Base-by-base conservation (phyloP, 2,113 vertebrate species). In the Phodopus roborovskii region DNA sequence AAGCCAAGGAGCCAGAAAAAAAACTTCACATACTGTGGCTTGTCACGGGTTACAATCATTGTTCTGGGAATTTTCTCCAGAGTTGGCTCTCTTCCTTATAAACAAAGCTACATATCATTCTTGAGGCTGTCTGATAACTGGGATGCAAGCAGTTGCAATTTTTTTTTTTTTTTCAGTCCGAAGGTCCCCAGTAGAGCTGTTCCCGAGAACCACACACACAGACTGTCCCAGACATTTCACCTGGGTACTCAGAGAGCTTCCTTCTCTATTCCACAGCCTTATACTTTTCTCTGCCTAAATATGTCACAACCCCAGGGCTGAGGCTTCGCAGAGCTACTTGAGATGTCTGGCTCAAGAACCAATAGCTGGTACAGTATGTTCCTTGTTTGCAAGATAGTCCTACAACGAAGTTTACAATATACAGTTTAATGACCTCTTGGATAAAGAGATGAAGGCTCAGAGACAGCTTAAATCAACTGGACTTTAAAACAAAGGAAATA, bases 61-160 rank as follows among this genome's bases (percentile, higher is more conserved):
- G 93, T 98, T 98, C 97, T 98, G 93, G 97, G 97, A 96, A 98
- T 96, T 97, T 95, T 95, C 96, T 95, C 82, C 91, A 90, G 77
- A 81, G 64, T 84, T 97, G 96, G 95, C 75, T 12, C 74, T 94
- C 86, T 96, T 97, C 95, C 93, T 90, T 96, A 91, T 97, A 97
- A 98, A 97, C 96, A 98, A 91, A 94, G 68, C 93, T 85, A 95
- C 96, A 95, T 73, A 97, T 97, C 96, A 97, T 93, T 90, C 96
- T 96, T 60, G 79, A 95, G 92, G 64, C 92, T 70, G 96, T 96
- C 96, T 42, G 75, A 86, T 94, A 96, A 88, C 26, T 90, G 94
- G 95, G 96, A 97, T 78, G 74, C 86, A 56, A 73, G 86, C 66
- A 28, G 79, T 91, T 91, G 83, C 36, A 42, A 82, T 88, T 91